phyloP scores from a whole-genome alignment of 2,113 vertebrate genomes.

The Chloropsis hardwickii region DNA sequence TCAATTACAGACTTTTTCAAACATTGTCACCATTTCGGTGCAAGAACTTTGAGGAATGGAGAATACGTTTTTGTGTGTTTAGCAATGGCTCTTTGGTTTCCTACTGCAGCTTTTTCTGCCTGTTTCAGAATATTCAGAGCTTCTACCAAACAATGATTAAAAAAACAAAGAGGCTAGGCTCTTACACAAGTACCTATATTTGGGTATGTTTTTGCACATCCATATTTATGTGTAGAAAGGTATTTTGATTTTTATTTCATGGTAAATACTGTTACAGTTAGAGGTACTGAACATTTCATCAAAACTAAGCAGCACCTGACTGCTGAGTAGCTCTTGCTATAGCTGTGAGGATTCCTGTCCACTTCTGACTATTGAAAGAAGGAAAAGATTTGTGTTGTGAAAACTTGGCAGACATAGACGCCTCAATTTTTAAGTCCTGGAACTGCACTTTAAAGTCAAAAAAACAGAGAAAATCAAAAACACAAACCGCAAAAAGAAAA shows the following conservation, averaged over 20 bases:
- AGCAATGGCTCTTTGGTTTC: neutral
- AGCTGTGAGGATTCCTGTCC: neutral
- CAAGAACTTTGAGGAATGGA: neutral
- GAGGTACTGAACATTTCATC: neutral
- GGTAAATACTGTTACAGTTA: neutral
- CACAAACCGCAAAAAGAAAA: neutral
- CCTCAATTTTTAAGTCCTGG: neutral
- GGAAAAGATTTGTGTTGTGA: neutral
- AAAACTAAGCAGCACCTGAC: neutral
- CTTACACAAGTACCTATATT: neutral
- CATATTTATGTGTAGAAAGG: neutral
- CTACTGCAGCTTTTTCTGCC: fast-evolving
- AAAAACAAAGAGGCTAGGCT: neutral
- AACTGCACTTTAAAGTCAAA: neutral
- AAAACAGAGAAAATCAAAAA: neutral
- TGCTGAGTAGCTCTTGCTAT: neutral
- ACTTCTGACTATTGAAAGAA: neutral
- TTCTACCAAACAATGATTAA: neutral
- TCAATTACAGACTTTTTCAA: neutral
- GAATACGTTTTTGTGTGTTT: neutral
- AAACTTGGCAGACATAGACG: neutral
- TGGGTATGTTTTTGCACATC: neutral
- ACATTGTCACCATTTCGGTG: neutral
- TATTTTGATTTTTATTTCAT: neutral
- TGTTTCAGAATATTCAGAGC: neutral